Conservation (phyloP, 2,888 invertebrate species). For the Ypsolopha scabrella region DNA sequence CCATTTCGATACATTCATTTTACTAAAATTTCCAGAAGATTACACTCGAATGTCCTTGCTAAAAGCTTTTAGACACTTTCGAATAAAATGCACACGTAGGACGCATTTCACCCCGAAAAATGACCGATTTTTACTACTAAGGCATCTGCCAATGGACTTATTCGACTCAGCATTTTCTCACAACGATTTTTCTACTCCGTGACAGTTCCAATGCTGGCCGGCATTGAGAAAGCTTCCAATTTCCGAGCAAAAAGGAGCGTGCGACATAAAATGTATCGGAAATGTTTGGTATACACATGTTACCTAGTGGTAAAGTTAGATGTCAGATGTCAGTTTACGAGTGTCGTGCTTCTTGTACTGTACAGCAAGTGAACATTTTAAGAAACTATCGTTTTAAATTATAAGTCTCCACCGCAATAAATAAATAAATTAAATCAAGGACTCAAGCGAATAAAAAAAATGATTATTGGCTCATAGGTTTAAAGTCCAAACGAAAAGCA, state of each 20-base stretch:
- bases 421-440: too few relatives aligned
- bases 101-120: conserved; percentile 12
- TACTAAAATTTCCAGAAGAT: conserved; percentile 10
- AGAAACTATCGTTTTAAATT: too few relatives aligned
- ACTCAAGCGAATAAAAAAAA: too few relatives aligned
- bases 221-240: conserved; percentile 3
- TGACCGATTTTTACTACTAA: conserved; percentile 9
- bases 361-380: too few relatives aligned
- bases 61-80: conserved; percentile 16
- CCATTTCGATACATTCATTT: conserved; percentile 19
- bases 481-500: too few relatives aligned
- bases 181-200: conserved; percentile 12
- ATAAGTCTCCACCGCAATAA: too few relatives aligned
- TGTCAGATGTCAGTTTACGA: too few relatives aligned
- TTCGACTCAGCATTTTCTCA: conserved; percentile 6
- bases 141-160: conserved; percentile 10
- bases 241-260: conserved; percentile 4
- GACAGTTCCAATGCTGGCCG: conserved; percentile 16
- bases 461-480: too few relatives aligned
- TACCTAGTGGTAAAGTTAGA: background rate
- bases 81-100: conserved; percentile 14
- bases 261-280: conserved; percentile 4
- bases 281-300: background rate
- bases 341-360: background rate
- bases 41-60: conserved; percentile 8